phyloP scores from a whole-genome alignment of 2,888 invertebrate species.

The Agonum fuliginosum region DNA sequence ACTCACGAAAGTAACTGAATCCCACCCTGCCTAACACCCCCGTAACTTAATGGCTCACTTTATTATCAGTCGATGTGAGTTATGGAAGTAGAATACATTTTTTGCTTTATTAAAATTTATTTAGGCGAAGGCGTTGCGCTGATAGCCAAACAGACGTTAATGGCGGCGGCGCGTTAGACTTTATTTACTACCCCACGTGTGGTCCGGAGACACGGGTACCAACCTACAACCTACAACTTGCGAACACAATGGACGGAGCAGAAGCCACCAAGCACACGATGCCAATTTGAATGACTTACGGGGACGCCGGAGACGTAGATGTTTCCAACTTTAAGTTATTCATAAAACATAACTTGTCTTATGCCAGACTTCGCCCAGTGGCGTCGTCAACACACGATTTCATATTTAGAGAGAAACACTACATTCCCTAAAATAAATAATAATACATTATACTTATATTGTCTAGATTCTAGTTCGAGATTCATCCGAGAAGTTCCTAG shows the following conservation, averaged over 20 bases:
- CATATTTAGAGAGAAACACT: not conserved
- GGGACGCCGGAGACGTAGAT: slow-evolving; percentile 67
- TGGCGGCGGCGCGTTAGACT: slow-evolving; percentile 5
- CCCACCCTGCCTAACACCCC: slow-evolving; percentile 19
- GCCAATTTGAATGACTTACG: slow-evolving; percentile 71
- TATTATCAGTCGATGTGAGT: slow-evolving; percentile 52
- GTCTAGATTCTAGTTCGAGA: no score
- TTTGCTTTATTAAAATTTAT: slow-evolving; percentile 54
- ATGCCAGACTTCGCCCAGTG: not conserved
- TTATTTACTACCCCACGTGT: slow-evolving; percentile 60
- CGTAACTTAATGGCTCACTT: slow-evolving; percentile 44
- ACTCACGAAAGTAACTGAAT: slow-evolving; percentile 38
- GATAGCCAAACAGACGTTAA: slow-evolving; percentile 48
- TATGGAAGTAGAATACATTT: slow-evolving; percentile 41
- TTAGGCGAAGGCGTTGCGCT: slow-evolving; percentile 40
- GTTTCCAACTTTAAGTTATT: slow-evolving; percentile 69
- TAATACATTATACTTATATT: no score
- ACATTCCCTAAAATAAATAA: no score
- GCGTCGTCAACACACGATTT: slow-evolving; percentile 7
- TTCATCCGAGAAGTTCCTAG: no score
- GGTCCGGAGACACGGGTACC: slow-evolving; percentile 61
- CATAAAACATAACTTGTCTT: slow-evolving; percentile 69
- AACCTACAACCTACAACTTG: slow-evolving; percentile 22
- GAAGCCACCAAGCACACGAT: slow-evolving; percentile 66
- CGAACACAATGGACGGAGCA: slow-evolving; percentile 65